Evolutionary conservation across 2,888 invertebrate genomes (phyloP).

Genomic region (Syrista parreyssii): DNA sequence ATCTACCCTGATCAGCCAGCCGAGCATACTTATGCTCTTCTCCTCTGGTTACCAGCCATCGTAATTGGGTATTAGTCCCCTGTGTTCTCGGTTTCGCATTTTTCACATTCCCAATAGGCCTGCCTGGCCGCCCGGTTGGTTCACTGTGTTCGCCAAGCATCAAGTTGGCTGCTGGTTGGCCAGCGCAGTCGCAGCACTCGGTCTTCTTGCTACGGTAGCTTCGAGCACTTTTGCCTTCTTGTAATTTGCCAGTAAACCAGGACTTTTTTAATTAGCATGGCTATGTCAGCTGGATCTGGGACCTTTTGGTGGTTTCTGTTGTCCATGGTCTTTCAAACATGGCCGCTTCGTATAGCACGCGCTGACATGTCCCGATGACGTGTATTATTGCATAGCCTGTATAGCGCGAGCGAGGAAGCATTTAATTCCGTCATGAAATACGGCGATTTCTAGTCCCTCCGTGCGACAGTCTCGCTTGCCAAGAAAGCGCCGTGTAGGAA

Average conservation of each 20-base stretch:
- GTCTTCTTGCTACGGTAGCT: neutral
- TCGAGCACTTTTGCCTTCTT: neutral
- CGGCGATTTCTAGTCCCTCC: neutral
- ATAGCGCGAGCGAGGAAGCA: conserved; percentile 8
- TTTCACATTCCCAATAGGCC: conserved; percentile 18
- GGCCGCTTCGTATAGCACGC: neutral
- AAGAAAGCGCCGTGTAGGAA: conserved; percentile 13
- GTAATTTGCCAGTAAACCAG: neutral
- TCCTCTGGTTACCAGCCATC: conserved; percentile 16
- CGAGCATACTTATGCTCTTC: conserved; percentile 15
- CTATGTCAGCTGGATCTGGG: neutral
- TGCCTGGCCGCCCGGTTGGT: neutral
- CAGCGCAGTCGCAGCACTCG: too few species aligned
- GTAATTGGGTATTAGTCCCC: conserved; percentile 23
- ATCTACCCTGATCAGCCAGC: conserved; percentile 23
- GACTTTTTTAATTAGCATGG: neutral
- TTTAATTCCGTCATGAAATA: conserved; percentile 17
- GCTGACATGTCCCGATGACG: neutral
- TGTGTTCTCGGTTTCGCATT: conserved; percentile 13
- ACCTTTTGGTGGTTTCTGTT: neutral
- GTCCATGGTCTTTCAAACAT: neutral
- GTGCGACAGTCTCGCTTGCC: conserved; percentile 1
- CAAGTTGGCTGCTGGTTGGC: neutral
- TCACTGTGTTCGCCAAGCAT: neutral
- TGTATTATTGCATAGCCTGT: neutral